These are phyloP conservation scores for Cynodonichthys magdalenae DNA, from an alignment of 2,797 vertebrate species.

Conservation along the genomic window DNA sequence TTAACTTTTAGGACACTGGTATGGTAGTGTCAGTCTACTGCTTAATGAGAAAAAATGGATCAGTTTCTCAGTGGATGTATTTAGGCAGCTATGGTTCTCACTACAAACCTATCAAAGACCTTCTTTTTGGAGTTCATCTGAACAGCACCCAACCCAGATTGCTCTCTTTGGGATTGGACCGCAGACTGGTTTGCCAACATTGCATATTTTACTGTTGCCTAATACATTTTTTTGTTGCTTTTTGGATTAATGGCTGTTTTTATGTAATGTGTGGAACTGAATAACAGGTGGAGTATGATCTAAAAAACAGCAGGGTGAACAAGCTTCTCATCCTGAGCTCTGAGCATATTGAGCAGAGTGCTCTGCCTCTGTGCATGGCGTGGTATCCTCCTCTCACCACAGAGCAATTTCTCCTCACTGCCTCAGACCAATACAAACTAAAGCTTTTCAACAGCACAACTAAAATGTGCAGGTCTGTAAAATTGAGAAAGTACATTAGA, in stretches of 20 bases:
- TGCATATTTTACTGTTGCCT: conserved; percentile 10
- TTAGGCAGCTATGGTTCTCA: conserved; percentile 88
- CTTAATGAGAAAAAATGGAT: conserved; percentile 33
- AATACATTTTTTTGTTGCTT: background rate
- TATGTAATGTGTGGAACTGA: conserved; percentile 2
- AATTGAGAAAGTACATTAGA: conserved; percentile 5
- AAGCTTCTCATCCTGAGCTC: conserved; percentile 80
- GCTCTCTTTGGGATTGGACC: conserved; percentile 90
- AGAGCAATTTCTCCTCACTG: conserved; percentile 88
- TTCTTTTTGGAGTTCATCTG: conserved; percentile 89
- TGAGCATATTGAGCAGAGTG: conserved; percentile 85
- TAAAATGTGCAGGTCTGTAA: conserved; percentile 91
- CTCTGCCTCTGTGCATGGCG: conserved; percentile 84
- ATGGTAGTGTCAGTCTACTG: conserved; percentile 85
- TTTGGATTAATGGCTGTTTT: conserved; percentile 2
- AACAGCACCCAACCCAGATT: conserved; percentile 85
- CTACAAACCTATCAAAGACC: conserved; percentile 86
- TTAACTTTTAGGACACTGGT: conserved; percentile 82
- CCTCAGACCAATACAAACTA: conserved; percentile 89
- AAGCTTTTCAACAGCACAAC: conserved; percentile 90
- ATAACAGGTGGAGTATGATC: conserved; percentile 91
- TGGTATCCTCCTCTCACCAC: conserved; percentile 90
- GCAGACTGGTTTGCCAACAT: conserved; percentile 81
- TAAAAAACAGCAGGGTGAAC: conserved; percentile 79
- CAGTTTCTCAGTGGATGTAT: conserved; percentile 78